A percentile compares a stretch with the other conserved stretches of the same genome.
These are phyloP conservation scores for Athripsodes cinereus DNA, from an alignment of 2,888 invertebrate species.

Conservation along the genomic window DNA sequence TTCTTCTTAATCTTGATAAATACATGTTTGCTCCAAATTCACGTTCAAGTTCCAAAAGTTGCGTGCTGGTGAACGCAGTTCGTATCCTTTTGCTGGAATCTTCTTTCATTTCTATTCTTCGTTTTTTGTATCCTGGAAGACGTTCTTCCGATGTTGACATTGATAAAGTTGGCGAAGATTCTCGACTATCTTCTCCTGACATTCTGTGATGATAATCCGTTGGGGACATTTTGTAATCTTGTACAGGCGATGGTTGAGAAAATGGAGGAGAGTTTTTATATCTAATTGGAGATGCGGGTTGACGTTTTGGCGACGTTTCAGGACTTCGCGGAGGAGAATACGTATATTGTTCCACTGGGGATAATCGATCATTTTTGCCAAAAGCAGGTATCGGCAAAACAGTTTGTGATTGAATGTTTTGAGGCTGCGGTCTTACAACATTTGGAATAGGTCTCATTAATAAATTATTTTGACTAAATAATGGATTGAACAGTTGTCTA, in stretches of 20 bases:
- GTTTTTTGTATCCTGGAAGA: conserved; percentile 42
- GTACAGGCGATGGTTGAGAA: conserved; percentile 26
- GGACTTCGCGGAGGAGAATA: conserved; percentile 14
- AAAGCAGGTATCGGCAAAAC: conserved; percentile 28
- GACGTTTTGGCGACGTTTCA: conserved; percentile 17
- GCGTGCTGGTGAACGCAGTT: conserved; percentile 89
- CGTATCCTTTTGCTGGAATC: conserved; percentile 81
- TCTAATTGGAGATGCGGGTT: conserved; percentile 40
- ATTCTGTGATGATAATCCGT: conserved; percentile 21
- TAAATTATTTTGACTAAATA: conserved; percentile 44
- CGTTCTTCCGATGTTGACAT: conserved; percentile 44
- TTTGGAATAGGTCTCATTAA: conserved; percentile 41
- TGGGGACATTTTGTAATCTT: conserved; percentile 27
- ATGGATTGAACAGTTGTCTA: conserved; percentile 48
- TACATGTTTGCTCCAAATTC: conserved; percentile 91
- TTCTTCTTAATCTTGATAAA: conserved; percentile 77
- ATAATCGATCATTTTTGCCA: conserved; percentile 18
- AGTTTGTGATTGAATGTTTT: conserved; percentile 33
- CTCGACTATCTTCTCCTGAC: conserved; percentile 40
- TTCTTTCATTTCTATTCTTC: conserved; percentile 49
- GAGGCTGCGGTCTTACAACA: conserved; percentile 32
- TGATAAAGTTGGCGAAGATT: conserved; percentile 52
- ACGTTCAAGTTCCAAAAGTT: conserved; percentile 78
- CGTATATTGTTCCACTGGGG: neutral
- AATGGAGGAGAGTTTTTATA: conserved; percentile 40